Base-by-base conservation (phyloP, 1,140 invertebrate species). In the Rhyzopertha dominica region DNA sequence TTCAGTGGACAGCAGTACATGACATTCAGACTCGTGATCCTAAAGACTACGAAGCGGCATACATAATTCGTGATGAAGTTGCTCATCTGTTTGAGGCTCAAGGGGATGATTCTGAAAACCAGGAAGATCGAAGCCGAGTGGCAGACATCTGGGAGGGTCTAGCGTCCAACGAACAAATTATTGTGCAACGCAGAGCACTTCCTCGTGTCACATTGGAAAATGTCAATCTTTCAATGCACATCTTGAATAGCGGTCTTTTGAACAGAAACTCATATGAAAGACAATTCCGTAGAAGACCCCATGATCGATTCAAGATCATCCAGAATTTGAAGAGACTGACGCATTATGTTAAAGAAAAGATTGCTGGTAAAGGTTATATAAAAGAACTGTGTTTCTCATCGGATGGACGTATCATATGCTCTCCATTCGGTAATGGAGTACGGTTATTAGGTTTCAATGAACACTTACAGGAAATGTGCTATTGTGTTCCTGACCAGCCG, bases 1-100 rank as follows among this genome's bases (percentile, higher is more conserved):
- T 69, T 14, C 66, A 88, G 84, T 95, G 88, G 88, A 93, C 89
- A 2, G 92, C 89, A 65, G 80, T 95, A 16, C 92, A 95, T 68
- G 90, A 95, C 63, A 92, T 96, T 41, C 89, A 92, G 68, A 77
- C 81, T 25, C 61, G 70, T n/a, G 72, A 76, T 23, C 51, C 63
- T 0, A 67, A 67, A 44, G 75, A 75, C 51, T 69, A 61, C 42
- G 70, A 69, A 10, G 58, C 67, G 5, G 55, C 61, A 9, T 52
- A 57, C 7, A 24, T 53, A 0, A 58, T 54, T 4, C 58, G 62
- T 30, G 50, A 66, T 24, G 67, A 70, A 24, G 59, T 59, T 16
- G 64, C 65, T 51, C n/a, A n/a, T n/a, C n/a, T n/a, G n/a, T n/a
- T n/a, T n/a, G n/a, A 58, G 9, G 40, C 42, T 17, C 16, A 16